A percentile compares a stretch with the other conserved stretches of the same genome.
These are phyloP conservation scores for Chaetophractus vellerosus DNA, from an alignment of 2,797 vertebrate genomes.

Conservation along the genomic window DNA sequence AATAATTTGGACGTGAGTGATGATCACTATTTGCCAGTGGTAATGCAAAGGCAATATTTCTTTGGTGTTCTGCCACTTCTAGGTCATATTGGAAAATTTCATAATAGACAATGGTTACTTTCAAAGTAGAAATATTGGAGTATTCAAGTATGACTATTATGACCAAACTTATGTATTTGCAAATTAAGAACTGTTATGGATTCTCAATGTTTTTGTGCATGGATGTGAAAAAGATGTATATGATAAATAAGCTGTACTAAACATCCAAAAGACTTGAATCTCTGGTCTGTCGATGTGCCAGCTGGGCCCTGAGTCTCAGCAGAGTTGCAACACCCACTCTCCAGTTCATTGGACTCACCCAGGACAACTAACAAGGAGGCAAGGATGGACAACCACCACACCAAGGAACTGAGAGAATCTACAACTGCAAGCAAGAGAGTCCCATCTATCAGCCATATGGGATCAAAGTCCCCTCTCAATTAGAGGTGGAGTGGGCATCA, in stretches of 20 bases:
- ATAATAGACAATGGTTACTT: constrained; percentile 45
- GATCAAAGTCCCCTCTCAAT: too few relatives aligned
- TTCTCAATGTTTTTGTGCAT: neutral
- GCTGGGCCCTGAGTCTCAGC: too few relatives aligned
- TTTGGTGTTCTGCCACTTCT: constrained; percentile 62
- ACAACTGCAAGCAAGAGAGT: too few relatives aligned
- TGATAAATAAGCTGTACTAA: neutral
- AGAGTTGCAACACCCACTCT: too few relatives aligned
- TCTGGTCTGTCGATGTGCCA: too few relatives aligned
- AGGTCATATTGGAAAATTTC: constrained; percentile 48
- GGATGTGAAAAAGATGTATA: neutral
- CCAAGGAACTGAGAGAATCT: too few relatives aligned
- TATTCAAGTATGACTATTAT: constrained; percentile 16
- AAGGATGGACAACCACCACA: too few relatives aligned
- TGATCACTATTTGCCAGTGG: neutral
- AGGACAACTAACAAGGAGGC: too few relatives aligned
- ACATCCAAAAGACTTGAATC: too few relatives aligned
- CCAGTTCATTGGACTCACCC: too few relatives aligned
- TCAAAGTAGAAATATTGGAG: neutral
- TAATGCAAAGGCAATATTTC: constrained; percentile 13
- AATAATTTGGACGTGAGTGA: constrained; percentile 30
- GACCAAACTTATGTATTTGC: constrained; percentile 43
- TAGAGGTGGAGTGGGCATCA: too few relatives aligned
- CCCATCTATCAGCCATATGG: too few relatives aligned
- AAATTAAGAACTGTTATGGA: constrained; percentile 31